Evolutionary conservation across 2,113 vertebrate genomes (phyloP).

Genomic region (Stegostoma tigrinum): DNA sequence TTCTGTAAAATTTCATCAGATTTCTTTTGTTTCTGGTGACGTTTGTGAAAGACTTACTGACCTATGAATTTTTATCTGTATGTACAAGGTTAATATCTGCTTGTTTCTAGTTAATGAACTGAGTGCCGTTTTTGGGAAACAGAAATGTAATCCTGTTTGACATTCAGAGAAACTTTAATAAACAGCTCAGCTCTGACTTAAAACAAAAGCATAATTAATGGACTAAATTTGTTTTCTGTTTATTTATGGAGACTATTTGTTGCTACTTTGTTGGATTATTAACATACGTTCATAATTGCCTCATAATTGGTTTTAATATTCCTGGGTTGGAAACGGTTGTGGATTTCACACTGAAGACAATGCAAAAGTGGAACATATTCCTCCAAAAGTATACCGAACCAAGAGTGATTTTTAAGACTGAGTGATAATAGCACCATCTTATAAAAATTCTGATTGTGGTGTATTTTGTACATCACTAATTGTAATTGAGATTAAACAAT

Average conservation of each 20-base stretch:
- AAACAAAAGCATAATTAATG: no score
- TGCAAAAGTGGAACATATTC: not conserved
- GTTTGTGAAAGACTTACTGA: not conserved
- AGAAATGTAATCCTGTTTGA: no score
- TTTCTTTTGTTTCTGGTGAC: not conserved
- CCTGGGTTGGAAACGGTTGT: not conserved
- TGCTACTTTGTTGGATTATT: not conserved
- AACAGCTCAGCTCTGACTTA: no score
- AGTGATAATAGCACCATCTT: not conserved
- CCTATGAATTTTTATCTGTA: not conserved
- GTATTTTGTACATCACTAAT: no score
- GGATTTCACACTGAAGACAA: not conserved
- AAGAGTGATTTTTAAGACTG: not conserved
- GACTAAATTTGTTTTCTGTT: no score
- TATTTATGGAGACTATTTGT: no score
- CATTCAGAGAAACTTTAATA: no score
- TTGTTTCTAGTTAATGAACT: no score
- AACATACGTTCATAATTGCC: not conserved
- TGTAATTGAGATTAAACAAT: no score
- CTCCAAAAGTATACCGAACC: not conserved
- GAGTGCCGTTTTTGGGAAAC: no score
- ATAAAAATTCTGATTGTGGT: no score
- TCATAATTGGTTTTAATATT: not conserved
- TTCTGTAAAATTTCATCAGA: not conserved
- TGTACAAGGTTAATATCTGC: no score